phyloP scores from a whole-genome alignment of 2,797 vertebrate species.

The Alca torda region DNA sequence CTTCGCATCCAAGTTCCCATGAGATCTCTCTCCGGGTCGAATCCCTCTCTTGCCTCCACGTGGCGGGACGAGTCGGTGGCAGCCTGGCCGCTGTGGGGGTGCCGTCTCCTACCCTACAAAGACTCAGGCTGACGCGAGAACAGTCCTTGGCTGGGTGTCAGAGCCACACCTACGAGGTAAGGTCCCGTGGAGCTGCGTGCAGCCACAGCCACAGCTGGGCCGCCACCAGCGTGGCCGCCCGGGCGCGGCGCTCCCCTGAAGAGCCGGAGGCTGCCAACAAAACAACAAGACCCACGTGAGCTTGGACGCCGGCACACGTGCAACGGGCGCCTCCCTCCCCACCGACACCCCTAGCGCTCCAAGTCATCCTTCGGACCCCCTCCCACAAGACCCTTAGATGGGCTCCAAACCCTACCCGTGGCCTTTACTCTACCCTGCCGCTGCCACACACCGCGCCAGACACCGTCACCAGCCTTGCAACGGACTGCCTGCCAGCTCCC shows the following conservation, averaged over 20 bases:
- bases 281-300: not conserved
- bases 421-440: rapidly evolving
- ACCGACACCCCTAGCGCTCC: rapidly evolving
- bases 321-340: rapidly evolving
- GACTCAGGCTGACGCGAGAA: constrained; percentile 62
- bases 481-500: not conserved
- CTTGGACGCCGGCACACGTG: rapidly evolving
- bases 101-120: constrained; percentile 72
- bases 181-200: constrained; percentile 50
- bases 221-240: constrained; percentile 50
- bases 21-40: not conserved
- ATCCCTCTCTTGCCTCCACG: not conserved
- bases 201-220: constrained; percentile 76
- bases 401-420: rapidly evolving
- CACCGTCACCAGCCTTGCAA: too few relatives aligned
- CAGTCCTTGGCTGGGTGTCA: constrained; percentile 62
- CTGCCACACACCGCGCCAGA: rapidly evolving
- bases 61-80: not conserved
- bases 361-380: rapidly evolving
- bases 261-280: constrained; percentile 76
- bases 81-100: not conserved
- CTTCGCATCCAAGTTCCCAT: rapidly evolving
- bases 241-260: constrained; percentile 56
- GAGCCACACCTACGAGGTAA: constrained; percentile 65
- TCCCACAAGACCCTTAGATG: not conserved